Conservation (phyloP, 2,888 invertebrate genomes). For the Dexiosoma caninum region DNA sequence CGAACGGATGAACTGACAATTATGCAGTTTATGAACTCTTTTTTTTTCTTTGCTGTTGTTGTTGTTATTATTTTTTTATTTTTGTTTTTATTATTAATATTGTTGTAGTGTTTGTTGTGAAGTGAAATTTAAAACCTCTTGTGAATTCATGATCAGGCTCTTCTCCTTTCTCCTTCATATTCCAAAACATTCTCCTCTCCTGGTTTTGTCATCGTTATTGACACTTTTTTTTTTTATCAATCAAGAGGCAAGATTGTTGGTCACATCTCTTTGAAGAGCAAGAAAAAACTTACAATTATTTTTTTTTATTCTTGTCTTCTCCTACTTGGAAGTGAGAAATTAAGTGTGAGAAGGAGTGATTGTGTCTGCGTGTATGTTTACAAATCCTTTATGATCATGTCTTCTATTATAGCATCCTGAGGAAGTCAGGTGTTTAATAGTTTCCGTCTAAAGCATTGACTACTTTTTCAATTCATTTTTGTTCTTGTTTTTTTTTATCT, state of each 20-base stretch:
- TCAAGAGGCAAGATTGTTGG: not conserved
- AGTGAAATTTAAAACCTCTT: slow-evolving; percentile 75
- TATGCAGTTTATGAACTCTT: slow-evolving; percentile 43
- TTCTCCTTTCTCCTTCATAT: slow-evolving; percentile 59
- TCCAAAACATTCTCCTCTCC: not conserved
- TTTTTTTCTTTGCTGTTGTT: slow-evolving; percentile 24
- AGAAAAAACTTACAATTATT: slow-evolving; percentile 49
- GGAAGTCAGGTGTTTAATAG: slow-evolving; percentile 77
- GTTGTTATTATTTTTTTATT: not conserved
- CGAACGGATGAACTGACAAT: slow-evolving; percentile 32
- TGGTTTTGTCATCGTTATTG: slow-evolving; percentile 41
- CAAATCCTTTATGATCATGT: slow-evolving; percentile 38
- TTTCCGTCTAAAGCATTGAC: slow-evolving; percentile 71
- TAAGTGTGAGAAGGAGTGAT: slow-evolving; percentile 22
- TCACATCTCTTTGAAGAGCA: slow-evolving; percentile 13
- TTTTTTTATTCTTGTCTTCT: not conserved
- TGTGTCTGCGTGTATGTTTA: slow-evolving; percentile 8
- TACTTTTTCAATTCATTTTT: slow-evolving; percentile 17
- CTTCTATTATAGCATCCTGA: slow-evolving; percentile 71
- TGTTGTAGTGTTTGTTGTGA: slow-evolving; percentile 51
- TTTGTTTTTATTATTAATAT: slow-evolving; percentile 9
- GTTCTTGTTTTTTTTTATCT: slow-evolving; percentile 1
- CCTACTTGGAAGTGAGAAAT: not conserved
- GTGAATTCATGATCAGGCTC: slow-evolving; percentile 69
- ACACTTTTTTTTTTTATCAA: slow-evolving; percentile 32